phyloP scores from a whole-genome alignment of 2,113 vertebrate species.

The Hydrolagus affinis region DNA sequence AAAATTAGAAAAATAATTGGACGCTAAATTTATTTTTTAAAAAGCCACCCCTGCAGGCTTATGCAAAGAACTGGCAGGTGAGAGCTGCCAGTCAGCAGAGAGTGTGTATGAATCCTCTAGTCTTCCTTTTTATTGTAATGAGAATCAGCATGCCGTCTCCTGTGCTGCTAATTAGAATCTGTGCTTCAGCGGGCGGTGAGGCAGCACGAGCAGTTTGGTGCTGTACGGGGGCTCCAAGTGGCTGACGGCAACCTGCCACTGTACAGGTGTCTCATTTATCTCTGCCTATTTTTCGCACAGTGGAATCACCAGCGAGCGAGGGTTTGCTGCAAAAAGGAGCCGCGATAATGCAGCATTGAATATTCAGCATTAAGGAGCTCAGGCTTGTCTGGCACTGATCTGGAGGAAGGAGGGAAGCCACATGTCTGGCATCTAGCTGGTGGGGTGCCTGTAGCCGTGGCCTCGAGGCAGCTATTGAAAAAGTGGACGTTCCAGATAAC shows the following conservation, averaged over 20 bases:
- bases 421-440: background rate
- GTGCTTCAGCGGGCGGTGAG: background rate
- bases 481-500: no score
- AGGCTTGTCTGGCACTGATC: background rate
- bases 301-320: background rate
- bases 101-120: background rate
- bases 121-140: background rate
- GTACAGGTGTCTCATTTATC: slow-evolving; percentile 23
- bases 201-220: background rate
- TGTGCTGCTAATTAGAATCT: slow-evolving; percentile 15
- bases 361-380: slow-evolving; percentile 7
- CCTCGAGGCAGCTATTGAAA: no score
- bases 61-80: background rate
- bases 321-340: slow-evolving; percentile 25
- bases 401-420: background rate
- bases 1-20: no score
- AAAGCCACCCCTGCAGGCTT: background rate
- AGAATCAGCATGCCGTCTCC: background rate
- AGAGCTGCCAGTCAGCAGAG: background rate
- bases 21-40: background rate
- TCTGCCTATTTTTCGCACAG: slow-evolving; percentile 9
- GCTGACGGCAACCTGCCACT: background rate
- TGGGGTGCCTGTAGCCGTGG: no score
- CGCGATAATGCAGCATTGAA: slow-evolving; percentile 22
- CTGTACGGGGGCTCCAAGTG: background rate